A percentile compares a stretch with the other conserved stretches of the same genome.
phyloP scores from a whole-genome alignment of 2,113 vertebrate species.

The Malurus melanocephalus region DNA sequence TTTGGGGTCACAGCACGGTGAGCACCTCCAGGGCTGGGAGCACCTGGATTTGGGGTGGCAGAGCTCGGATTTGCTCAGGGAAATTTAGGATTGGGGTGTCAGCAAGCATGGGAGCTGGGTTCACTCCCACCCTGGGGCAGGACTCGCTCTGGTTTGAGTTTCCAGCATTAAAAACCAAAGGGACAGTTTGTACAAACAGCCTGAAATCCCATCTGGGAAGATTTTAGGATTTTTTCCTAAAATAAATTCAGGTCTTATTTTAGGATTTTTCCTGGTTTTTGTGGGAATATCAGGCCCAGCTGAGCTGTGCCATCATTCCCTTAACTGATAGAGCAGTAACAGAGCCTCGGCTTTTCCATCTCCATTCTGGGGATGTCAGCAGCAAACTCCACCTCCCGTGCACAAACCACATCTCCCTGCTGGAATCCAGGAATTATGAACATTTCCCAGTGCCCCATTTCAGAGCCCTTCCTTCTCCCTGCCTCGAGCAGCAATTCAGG shows the following conservation, averaged over 20 bases:
- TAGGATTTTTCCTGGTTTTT: background rate
- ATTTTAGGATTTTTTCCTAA: too few species aligned
- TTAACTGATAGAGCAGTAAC: background rate
- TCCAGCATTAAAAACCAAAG: background rate
- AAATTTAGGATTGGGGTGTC: background rate
- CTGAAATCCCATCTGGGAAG: background rate
- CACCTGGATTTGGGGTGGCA: accelerated
- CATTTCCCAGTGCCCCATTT: background rate
- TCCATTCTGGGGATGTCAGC: background rate
- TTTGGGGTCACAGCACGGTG: background rate
- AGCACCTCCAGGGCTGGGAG: background rate
- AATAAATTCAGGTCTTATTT: background rate
- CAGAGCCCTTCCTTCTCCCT: background rate
- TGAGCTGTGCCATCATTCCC: background rate
- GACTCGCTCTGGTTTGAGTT: background rate
- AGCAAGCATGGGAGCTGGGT: background rate
- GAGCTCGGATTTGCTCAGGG: background rate
- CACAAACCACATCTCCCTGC: background rate
- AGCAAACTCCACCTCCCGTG: background rate
- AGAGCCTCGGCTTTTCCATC: background rate
- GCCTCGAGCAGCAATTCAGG: background rate
- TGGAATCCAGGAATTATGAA: background rate
- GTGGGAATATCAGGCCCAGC: background rate
- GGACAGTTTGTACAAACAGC: background rate
- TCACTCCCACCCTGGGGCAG: background rate